A percentile compares a stretch with the other conserved stretches of the same genome.
Evolutionary conservation across 1,140 invertebrate genomes (phyloP).

Genomic region (Apis mellifera): DNA sequence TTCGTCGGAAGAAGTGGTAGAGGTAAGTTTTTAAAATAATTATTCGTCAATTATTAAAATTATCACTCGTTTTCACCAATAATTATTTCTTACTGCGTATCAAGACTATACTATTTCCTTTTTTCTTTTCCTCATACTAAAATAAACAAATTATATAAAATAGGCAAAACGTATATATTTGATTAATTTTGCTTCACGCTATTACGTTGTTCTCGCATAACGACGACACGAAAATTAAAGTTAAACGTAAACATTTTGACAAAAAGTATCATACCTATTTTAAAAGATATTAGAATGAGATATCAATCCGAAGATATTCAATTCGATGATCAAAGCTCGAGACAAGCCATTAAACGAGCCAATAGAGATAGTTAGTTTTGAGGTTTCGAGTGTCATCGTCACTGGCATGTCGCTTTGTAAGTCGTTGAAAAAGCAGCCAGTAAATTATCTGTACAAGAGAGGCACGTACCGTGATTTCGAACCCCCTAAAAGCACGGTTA

Average conservation of each 20-base stretch:
- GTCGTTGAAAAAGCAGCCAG: constrained; percentile 29
- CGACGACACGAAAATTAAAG: background rate
- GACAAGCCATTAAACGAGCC: background rate
- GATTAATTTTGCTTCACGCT: background rate
- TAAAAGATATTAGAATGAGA: background rate
- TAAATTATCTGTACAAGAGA: constrained; percentile 33
- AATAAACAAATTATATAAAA: background rate
- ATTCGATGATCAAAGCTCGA: constrained; percentile 9
- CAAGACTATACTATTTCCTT: no score
- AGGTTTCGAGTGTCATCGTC: constrained; percentile 32
- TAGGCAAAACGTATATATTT: no score
- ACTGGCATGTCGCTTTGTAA: constrained; percentile 33
- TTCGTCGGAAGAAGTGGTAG: constrained; percentile 97
- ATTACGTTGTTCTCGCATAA: no score
- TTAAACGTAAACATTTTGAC: no score
- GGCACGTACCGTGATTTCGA: constrained; percentile 62
- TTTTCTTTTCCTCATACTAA: background rate
- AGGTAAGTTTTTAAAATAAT: constrained; percentile 84
- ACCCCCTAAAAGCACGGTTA: constrained; percentile 75
- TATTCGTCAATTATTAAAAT: no score
- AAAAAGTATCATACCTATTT: no score
- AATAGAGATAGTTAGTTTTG: constrained; percentile 29
- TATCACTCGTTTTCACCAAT: no score
- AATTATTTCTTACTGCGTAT: background rate
- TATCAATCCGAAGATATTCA: background rate